Conservation (phyloP, 2,113 vertebrate genomes). For the Salminus brasiliensis region DNA sequence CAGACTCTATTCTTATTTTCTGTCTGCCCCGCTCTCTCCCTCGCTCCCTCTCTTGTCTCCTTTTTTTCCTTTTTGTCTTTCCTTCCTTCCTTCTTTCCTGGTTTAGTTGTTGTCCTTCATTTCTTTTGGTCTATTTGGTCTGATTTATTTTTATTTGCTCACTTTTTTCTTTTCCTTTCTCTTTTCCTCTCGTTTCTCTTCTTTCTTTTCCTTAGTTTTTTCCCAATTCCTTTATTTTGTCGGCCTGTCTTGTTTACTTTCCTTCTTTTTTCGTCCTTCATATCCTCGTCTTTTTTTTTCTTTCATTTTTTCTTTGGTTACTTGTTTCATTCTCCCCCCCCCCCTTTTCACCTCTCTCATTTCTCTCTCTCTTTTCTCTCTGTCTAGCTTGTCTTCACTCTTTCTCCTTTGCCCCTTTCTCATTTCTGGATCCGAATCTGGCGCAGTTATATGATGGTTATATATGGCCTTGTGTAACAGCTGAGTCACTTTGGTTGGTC, state of each 20-base stretch:
- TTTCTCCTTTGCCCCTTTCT: neutral
- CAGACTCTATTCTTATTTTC: neutral
- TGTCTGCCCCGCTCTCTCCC: conserved; percentile 30
- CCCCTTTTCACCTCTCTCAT: too few relatives aligned
- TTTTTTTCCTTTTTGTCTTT: neutral
- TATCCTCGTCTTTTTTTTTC: too few relatives aligned
- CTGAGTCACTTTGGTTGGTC: conserved; percentile 12
- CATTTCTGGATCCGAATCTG: neutral
- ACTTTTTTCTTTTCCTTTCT: too few relatives aligned
- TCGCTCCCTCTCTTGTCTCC: neutral
- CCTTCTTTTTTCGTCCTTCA: too few relatives aligned
- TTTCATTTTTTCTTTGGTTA: too few relatives aligned
- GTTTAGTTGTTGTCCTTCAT: neutral
- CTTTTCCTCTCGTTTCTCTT: too few relatives aligned
- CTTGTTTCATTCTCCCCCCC: too few relatives aligned
- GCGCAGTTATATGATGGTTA: neutral
- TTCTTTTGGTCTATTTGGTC: too few relatives aligned
- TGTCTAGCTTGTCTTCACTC: neutral
- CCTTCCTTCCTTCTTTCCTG: neutral
- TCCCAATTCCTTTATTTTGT: too few relatives aligned
- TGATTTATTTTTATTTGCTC: too few relatives aligned
- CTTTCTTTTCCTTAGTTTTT: too few relatives aligned
- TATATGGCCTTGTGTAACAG: neutral
- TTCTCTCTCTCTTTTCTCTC: neutral
- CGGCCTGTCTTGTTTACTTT: too few relatives aligned